Evolutionary conservation across 1,140 invertebrate species (phyloP).

Genomic region (Polypedilum pembai): DNA sequence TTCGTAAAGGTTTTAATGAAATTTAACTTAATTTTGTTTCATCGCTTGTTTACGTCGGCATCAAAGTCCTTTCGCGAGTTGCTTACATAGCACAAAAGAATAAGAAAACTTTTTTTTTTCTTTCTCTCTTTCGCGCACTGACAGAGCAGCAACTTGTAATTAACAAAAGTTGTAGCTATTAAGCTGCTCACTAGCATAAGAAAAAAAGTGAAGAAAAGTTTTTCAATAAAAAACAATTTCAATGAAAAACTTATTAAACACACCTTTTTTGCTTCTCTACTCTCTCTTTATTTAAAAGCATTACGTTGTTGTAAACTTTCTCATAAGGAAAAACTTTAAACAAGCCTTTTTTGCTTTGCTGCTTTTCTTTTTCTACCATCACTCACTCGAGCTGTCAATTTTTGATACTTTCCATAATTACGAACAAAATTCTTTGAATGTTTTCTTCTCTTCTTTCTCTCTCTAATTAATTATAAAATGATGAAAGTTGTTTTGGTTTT

Average conservation of each 20-base stretch:
- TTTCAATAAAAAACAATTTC: slow-evolving; percentile 19
- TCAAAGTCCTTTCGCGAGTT: background rate
- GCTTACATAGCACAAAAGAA: too few relatives aligned
- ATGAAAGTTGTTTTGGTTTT: too few relatives aligned
- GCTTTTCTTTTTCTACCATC: background rate
- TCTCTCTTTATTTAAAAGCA: background rate
- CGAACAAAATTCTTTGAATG: slow-evolving; percentile 6
- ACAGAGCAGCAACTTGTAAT: background rate
- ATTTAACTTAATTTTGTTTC: slow-evolving; percentile 8
- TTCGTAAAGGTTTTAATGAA: background rate
- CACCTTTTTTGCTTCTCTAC: background rate
- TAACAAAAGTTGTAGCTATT: background rate
- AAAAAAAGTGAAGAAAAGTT: background rate
- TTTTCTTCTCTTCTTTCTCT: background rate
- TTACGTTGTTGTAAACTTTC: background rate
- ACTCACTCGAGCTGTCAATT: background rate
- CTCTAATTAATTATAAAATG: slow-evolving; percentile 6
- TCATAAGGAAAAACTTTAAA: background rate
- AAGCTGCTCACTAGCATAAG: background rate
- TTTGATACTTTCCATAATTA: slow-evolving; percentile 6
- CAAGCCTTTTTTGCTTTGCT: background rate
- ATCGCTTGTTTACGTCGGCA: background rate
- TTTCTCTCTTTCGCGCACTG: background rate
- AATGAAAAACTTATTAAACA: slow-evolving; percentile 4
- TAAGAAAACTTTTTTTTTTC: background rate